These are phyloP conservation scores for Agonopterix arenella DNA, from an alignment of 2,888 invertebrate genomes.

Conservation along the genomic window DNA sequence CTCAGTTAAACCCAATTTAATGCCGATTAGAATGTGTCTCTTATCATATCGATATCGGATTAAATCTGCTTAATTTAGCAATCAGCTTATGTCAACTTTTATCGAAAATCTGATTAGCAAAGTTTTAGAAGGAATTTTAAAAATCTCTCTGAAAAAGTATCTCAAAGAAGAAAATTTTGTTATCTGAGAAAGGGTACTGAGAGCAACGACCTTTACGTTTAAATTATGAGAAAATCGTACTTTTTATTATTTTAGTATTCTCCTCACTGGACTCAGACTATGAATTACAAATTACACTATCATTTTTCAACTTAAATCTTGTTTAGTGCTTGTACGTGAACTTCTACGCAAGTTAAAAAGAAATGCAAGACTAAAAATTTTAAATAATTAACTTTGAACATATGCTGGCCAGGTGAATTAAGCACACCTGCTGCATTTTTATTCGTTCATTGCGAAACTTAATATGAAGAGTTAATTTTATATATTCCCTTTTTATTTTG, in stretches of 20 bases:
- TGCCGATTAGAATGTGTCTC: too few species aligned
- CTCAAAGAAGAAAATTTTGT: too few species aligned
- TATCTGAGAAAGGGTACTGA: too few species aligned
- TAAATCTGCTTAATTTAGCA: too few species aligned
- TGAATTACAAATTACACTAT: slow-evolving; percentile 7
- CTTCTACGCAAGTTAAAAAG: slow-evolving; percentile 1
- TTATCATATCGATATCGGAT: too few species aligned
- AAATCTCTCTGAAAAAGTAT: too few species aligned
- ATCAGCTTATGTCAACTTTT: too few species aligned
- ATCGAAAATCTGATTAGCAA: too few species aligned
- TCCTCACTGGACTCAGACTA: slow-evolving; percentile 1
- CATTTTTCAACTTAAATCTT: slow-evolving; percentile 4
- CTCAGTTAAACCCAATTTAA: not conserved
- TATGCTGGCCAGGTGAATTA: slow-evolving; percentile 64
- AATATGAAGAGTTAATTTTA: slow-evolving; percentile 58
- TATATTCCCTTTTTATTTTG: slow-evolving; percentile 38
- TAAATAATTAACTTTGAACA: slow-evolving; percentile 55
- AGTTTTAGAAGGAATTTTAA: too few species aligned
- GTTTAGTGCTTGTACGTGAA: slow-evolving; percentile 18
- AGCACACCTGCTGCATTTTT: slow-evolving; percentile 58
- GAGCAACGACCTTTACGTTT: not conserved
- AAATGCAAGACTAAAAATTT: slow-evolving; percentile 23
- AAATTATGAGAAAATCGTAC: not conserved
- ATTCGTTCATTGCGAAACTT: slow-evolving; percentile 57
- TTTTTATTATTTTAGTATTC: slow-evolving; percentile 4